These are phyloP conservation scores for Kobus ellipsiprymnus DNA, from an alignment of 2,113 vertebrate genomes.

Conservation along the genomic window DNA sequence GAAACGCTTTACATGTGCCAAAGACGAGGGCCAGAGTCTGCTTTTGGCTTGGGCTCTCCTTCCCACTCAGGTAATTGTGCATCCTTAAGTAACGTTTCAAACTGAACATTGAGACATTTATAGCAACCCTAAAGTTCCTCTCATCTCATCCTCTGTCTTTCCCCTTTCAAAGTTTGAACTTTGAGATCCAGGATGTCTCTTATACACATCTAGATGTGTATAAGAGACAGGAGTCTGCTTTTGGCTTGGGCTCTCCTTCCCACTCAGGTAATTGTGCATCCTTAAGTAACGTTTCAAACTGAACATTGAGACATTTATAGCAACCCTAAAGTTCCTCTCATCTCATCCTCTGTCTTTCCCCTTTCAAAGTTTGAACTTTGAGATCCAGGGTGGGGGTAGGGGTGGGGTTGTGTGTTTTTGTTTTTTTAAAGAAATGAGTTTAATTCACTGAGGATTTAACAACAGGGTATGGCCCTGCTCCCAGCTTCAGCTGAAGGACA, in stretches of 20 bases:
- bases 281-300: too few species aligned
- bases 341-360: constrained; percentile 28
- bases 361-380: constrained; percentile 48
- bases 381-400: background rate
- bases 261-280: too few species aligned
- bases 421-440: background rate
- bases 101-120: constrained; percentile 41
- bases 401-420: background rate
- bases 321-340: constrained; percentile 26
- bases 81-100: constrained; percentile 50
- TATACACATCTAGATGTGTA: too few species aligned
- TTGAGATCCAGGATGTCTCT: too few species aligned
- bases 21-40: constrained; percentile 16
- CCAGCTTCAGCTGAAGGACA: background rate
- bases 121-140: constrained; percentile 31
- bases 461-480: background rate
- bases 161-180: background rate
- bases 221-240: too few species aligned
- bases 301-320: constrained; percentile 51
- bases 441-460: constrained; percentile 40
- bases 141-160: constrained; percentile 35
- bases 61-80: constrained; percentile 49
- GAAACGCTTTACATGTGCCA: background rate
- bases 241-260: too few species aligned
- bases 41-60: constrained; percentile 25